Evolutionary conservation across 2,888 invertebrate species (phyloP).

Genomic region (Hydrotaea cyrtoneurina): DNA sequence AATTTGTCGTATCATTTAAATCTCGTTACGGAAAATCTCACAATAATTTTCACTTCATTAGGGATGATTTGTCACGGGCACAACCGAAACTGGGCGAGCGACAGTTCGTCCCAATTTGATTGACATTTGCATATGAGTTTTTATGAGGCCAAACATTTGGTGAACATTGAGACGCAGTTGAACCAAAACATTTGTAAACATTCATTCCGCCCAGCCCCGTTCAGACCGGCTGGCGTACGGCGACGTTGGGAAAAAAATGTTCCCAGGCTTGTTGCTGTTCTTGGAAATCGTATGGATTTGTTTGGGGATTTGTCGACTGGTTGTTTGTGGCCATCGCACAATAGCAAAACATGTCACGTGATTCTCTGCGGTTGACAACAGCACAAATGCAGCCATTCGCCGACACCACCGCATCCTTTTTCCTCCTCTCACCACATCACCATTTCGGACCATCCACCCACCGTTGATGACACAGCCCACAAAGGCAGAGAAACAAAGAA

Average conservation of each 20-base stretch:
- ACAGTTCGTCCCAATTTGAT: neutral
- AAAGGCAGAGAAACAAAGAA: conserved; percentile 41
- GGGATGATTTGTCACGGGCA: conserved; percentile 2
- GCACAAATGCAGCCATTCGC: conserved; percentile 27
- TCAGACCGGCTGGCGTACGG: neutral
- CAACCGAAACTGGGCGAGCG: neutral
- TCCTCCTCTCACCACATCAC: neutral
- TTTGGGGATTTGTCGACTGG: neutral
- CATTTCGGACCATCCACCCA: conserved; percentile 33
- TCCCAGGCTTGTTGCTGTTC: conserved; percentile 31
- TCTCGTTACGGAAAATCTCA: conserved; percentile 45
- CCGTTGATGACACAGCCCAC: conserved; percentile 14
- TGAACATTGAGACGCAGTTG: conserved; percentile 3
- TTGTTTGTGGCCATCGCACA: conserved; percentile 36
- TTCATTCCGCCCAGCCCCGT: neutral
- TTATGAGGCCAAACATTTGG: conserved; percentile 33
- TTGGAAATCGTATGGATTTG: neutral
- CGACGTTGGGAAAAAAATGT: conserved; percentile 4
- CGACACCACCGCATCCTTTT: conserved; percentile 4
- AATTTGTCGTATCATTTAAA: conserved; percentile 56
- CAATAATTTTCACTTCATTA: conserved; percentile 23
- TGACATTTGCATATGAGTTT: conserved; percentile 39
- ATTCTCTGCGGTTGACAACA: conserved; percentile 70
- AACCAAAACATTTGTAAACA: conserved; percentile 48
- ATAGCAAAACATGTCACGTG: conserved; percentile 66